Evolutionary conservation across 2,797 vertebrate species (phyloP), one percentile per base, ranked within the genome.

Genomic region (Furcifer pardalis): DNA sequence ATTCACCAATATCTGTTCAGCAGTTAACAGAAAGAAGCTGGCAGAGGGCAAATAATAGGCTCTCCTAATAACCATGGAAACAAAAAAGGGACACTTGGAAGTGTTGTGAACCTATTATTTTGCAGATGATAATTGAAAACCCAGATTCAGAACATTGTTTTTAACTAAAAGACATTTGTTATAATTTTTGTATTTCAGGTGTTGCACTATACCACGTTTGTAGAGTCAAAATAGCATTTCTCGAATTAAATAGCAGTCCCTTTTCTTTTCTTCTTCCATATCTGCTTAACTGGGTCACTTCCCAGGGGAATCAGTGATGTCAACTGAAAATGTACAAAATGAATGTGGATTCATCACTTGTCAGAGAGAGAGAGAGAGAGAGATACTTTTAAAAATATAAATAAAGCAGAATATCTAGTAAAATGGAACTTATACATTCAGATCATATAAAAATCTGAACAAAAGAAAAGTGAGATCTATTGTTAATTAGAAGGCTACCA

Each of bases 1-100:
- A 81, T 4, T 84, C 63, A 88, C 91, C 87, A 89, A 90, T 91
- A 92, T 81, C 68, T 87, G 2, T 68, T 86, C 86, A 83, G 79
- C 35, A 84, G 60, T 84, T 90, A 91, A 86, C 75, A 89, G 32
- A 89, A 90, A 92, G 77, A 69, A 68, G 9, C 63, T 71, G 82
- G 35, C 56, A 63, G 44, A 89, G 68, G 79, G 52, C 83, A 92
- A 76, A 82, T 62, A 89, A 49, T 63, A 84, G 30, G 9, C 1
- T 89, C 79, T 79, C 86, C 62, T 63, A 78, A 66, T 63, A 81
- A 49, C 63, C 62, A 89, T 73, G 8, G 2, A 88, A 91, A 81
- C 72, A 77, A 46, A 79, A 86, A 86, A 60, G 19, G 8, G 44
- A 79, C 71, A 71, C 12, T 88, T 25, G 1, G 35, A 87, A 78